Conservation (phyloP, 1,140 invertebrate species). For the Brachystomella parvula region DNA sequence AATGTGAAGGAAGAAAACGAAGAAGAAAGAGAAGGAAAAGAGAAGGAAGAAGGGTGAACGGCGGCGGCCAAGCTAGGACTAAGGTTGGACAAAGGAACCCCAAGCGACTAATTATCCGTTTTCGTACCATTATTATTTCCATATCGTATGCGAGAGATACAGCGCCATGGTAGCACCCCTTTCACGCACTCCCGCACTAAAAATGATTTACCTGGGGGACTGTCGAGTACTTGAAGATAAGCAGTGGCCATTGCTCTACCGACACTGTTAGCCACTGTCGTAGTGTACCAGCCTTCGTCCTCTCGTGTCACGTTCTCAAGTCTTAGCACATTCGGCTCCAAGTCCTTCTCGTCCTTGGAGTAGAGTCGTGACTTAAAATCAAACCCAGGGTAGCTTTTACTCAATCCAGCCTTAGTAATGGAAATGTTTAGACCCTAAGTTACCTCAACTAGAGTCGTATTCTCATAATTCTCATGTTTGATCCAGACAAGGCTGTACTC, state of each 20-base stretch:
- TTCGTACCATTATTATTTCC: neutral
- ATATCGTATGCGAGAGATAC: neutral
- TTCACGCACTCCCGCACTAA: neutral
- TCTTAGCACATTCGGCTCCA: conserved; percentile 59
- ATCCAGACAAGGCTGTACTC: conserved; percentile 69
- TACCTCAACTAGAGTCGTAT: conserved; percentile 35
- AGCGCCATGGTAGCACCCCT: neutral
- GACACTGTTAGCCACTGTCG: conserved; percentile 71
- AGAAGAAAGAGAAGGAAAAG: no score
- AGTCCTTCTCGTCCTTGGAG: conserved; percentile 26
- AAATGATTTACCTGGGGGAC: neutral
- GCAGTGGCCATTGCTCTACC: conserved; percentile 68
- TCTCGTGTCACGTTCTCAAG: conserved; percentile 73
- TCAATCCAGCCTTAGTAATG: neutral
- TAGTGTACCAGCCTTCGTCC: conserved; percentile 88
- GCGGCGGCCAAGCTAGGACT: no score
- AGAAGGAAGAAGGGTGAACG: no score
- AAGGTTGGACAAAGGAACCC: neutral
- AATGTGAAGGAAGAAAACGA: no score
- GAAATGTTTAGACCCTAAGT: neutral
- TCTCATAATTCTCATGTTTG: conserved; percentile 46
- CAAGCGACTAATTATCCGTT: neutral
- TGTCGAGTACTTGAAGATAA: conserved; percentile 61
- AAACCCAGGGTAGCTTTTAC: neutral
- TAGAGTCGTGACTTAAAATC: conserved; percentile 21